Base-by-base conservation (phyloP, 2,888 invertebrate genomes). In the Eristalinus aeneus region DNA sequence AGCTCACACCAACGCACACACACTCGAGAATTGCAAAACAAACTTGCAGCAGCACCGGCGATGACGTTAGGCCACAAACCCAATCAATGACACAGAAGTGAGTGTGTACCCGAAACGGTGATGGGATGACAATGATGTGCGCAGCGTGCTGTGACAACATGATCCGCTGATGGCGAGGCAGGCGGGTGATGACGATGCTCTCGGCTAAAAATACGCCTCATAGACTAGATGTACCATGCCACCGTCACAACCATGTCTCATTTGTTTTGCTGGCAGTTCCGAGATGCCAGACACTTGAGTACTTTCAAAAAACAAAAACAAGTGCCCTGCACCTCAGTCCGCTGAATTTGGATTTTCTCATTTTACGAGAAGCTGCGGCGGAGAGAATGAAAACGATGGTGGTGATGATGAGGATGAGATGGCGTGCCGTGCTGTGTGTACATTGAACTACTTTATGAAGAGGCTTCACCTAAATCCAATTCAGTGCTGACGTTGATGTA, bases 121-220 rank as follows among this genome's bases (percentile, higher is more conserved):
- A 79, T 79, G 73, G 34, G 65, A 79, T 72, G 78, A 73, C 79
- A 79, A 79, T 79, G 67, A 79, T 60, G 72, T 65, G 60, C 69
- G 36, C 46, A 46, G 12, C 9, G 20, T 39, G 22, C 27, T 22
- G 27, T 56, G 67, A 67, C 32, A 22, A 65, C 5, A 23, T 23
- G 23, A 39, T 27, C 34, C 12, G 46, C 11, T 65, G 23, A 53
- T 27, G 22, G 23, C 39, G 65, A 65, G 23, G 54, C 69, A 46
- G 78, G 12, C 39, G 22, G 46, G 23, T 61, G 67, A 61, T 73
- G 79, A 80, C 36, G 80, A 64, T 64, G 74, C 64, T 60, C 39
- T 63, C 11, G 39, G 58, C 73, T 80, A 80, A 80, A 80, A 74
- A 80, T 68, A 80, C 73, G 39, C 46, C 67, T 56, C 60, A 39